Percentiles rank a stretch among this genome's conserved stretches.
These are phyloP conservation scores for Dysdera silvatica DNA, from an alignment of 1,140 invertebrate genomes.

Conservation along the genomic window DNA sequence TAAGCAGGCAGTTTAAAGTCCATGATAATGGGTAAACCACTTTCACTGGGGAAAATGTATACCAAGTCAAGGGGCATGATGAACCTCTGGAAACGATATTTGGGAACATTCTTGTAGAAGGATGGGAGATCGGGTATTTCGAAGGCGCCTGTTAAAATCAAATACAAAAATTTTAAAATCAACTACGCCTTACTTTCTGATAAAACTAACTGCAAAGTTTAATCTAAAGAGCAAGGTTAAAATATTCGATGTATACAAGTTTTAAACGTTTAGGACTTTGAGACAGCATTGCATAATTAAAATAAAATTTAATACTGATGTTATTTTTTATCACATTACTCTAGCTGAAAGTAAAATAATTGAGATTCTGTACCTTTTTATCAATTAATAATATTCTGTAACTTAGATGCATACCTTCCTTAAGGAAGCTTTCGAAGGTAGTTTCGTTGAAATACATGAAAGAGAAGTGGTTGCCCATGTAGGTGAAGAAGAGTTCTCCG, in stretches of 20 bases:
- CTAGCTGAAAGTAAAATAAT: background rate
- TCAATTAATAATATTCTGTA: background rate
- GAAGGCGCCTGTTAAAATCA: conserved; percentile 25
- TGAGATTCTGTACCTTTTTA: too few relatives aligned
- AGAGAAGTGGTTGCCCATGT: conserved; percentile 13
- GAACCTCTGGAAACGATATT: conserved; percentile 18
- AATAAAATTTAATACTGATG: too few relatives aligned
- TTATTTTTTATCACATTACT: too few relatives aligned
- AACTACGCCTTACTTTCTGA: too few relatives aligned
- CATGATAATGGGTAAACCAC: conserved; percentile 28
- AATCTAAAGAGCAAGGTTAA: too few relatives aligned
- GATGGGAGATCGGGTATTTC: conserved; percentile 19
- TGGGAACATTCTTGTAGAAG: background rate
- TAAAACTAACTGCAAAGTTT: too few relatives aligned
- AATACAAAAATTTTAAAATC: too few relatives aligned
- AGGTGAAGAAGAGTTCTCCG: conserved; percentile 16
- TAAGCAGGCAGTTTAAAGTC: conserved; percentile 20
- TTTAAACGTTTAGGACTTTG: too few relatives aligned
- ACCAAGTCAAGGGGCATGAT: conserved; percentile 13
- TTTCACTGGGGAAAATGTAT: conserved; percentile 26
- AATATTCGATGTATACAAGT: too few relatives aligned
- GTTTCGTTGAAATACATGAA: conserved; percentile 24
- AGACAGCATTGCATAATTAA: too few relatives aligned
- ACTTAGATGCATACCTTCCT: background rate
- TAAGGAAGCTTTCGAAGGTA: conserved; percentile 22